These are phyloP conservation scores for Dynastes tityus DNA, from an alignment of 2,888 invertebrate genomes.

Conservation along the genomic window DNA sequence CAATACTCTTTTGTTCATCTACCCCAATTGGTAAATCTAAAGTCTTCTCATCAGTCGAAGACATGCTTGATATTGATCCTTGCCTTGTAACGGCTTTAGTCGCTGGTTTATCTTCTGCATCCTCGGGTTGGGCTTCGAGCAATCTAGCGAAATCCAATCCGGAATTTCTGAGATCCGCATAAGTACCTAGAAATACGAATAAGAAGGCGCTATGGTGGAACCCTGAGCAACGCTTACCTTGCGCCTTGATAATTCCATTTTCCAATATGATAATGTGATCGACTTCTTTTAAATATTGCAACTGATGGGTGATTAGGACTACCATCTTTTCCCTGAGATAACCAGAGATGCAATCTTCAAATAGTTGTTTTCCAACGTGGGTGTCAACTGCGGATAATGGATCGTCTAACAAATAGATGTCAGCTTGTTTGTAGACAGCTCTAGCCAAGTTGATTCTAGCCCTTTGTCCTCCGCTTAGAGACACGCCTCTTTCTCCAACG, in stretches of 20 bases:
- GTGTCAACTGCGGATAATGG: constrained; percentile 95
- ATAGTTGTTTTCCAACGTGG: constrained; percentile 90
- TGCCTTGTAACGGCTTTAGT: constrained; percentile 62
- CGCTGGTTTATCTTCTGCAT: constrained; percentile 57
- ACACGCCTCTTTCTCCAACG: constrained; percentile 87
- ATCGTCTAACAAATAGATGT: constrained; percentile 92
- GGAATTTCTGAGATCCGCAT: constrained; percentile 80
- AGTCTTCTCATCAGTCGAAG: constrained; percentile 68
- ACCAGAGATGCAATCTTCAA: constrained; percentile 83
- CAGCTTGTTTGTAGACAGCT: constrained; percentile 88
- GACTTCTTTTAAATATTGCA: constrained; percentile 79
- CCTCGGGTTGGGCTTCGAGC: constrained; percentile 71
- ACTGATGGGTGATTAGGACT: constrained; percentile 84
- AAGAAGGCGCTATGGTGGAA: background rate
- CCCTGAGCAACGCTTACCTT: constrained; percentile 68
- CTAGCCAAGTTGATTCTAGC: constrained; percentile 92
- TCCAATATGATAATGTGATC: constrained; percentile 76
- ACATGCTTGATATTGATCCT: constrained; percentile 74
- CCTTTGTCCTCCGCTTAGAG: constrained; percentile 88
- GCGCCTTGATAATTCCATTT: constrained; percentile 75
- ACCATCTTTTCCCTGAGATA: constrained; percentile 81
- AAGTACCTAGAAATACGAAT: constrained; percentile 69
- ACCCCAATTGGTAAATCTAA: constrained; percentile 67
- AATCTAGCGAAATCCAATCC: constrained; percentile 86
- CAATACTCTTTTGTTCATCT: constrained; percentile 78